Base-by-base conservation (phyloP, 2,113 vertebrate species). In the Pseudopipra pipra region DNA sequence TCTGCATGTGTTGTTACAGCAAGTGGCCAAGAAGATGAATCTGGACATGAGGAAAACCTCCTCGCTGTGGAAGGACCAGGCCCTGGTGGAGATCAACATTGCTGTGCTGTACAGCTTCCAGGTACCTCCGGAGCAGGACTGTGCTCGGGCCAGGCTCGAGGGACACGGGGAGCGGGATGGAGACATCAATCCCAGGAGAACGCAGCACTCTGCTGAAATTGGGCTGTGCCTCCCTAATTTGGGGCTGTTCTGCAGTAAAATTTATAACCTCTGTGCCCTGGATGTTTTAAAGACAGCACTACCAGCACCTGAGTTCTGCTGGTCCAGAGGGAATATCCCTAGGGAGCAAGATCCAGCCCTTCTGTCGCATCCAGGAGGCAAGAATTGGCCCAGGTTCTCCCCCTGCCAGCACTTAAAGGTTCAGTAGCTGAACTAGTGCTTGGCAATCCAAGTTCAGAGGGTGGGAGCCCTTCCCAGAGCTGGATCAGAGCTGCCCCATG, bases 41-140 rank as follows among this genome's bases (percentile, higher is more conserved):
- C 92, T 99, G 96, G 99, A 99, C 93, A 99, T 98, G 96, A 98
- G 98, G 93, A 99, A 99, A 97, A 99, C 98, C 0, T 99, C 99
- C 2, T 99, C 99, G 0, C 97, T 99, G 70, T 99, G 99, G 99
- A 99, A 99, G 95, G 99, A 99, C 97, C 98, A 99, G 96, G 99
- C 99, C 0, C 95, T 99, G 91, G 99, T 99, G 96, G 99, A 99
- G 97, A 99, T 99, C 96, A 99, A 99, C 96, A 99, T 99, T 5
- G 99, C 99, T 2, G 99, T 99, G 67, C 98, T 99, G 24, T 96
- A 99, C 97, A 99, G 99, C 94, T 99, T 99, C 95, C 99, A 99
- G 99, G 99, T 99, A 92, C 55, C 13, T 2, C 12, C 8, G 19
- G 11, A 39, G 14, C 20, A 56, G 16, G 9, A 21, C 19, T 33